Evolutionary conservation across 2,113 vertebrate species (phyloP), one percentile per base, ranked within the genome.

Genomic region (Amphiprion ocellaris): DNA sequence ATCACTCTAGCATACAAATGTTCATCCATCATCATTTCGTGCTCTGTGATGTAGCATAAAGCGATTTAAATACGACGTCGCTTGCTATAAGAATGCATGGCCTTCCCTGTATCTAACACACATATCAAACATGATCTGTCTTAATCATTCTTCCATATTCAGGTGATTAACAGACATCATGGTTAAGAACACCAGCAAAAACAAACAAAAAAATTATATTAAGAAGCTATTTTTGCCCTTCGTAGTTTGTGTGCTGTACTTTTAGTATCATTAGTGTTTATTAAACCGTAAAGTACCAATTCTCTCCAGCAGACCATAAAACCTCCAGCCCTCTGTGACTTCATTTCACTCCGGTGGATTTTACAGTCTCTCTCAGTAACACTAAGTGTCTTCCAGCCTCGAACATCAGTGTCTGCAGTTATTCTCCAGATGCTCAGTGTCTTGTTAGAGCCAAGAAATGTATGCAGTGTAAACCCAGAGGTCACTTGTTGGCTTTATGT

Each of bases 391-490:
- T 24, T 23, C 53, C 21, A 26, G 24, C 9, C 21, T 14, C 4
- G 9, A 23, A 55, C 67, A 56, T 71, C 55, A 60, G 19, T 23
- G 68, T 59, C 41, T 59, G 11, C 12, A 59, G 41, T 0, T 10
- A 2, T 21, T 59, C 55, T 44, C 55, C 23, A n/a, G 50, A 63
- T 37, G 52, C 30, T 52, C 44, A 19, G 23, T 68, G 53, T 64
- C 67, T 66, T 53, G 53, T 79, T 69, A 53, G 72, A 75, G 28
- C 50, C 60, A 16, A 61, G 30, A 55, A 68, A 66, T 74, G 14
- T 69, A 23, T 49, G 37, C 16, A 33, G 24, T 14, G 23, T 64
- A 44, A 65, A 72, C 17, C 65, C 63, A 64, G 55, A 76, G 37
- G 74, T 73, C 67, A 63, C 16, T 52, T 41, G 58, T 37, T 53